Evolutionary conservation across 2,113 vertebrate genomes (phyloP).

Genomic region (Rhea pennata): DNA sequence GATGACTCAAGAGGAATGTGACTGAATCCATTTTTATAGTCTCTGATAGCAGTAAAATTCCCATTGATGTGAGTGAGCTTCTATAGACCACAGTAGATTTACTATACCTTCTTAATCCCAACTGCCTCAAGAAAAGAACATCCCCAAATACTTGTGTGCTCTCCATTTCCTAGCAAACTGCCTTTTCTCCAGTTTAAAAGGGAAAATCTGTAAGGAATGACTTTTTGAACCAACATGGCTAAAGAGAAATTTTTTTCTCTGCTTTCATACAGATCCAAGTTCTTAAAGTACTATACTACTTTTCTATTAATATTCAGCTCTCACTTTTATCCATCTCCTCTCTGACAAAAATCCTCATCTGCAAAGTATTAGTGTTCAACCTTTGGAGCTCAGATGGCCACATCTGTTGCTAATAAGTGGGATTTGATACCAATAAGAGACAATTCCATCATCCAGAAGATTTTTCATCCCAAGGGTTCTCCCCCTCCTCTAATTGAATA

Average conservation of each 20-base stretch:
- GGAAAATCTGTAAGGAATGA: background rate
- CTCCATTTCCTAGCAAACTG: conserved; percentile 30
- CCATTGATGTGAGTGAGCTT: background rate
- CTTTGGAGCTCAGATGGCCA: background rate
- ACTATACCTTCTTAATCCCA: background rate
- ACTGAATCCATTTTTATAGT: background rate
- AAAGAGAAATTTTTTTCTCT: background rate
- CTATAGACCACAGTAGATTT: background rate
- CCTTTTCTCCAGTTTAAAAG: conserved; percentile 4
- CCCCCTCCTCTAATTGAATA: background rate
- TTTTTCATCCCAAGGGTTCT: background rate
- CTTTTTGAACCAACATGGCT: background rate
- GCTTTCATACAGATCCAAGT: conserved; percentile 42
- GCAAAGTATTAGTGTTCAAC: background rate
- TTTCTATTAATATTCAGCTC: background rate
- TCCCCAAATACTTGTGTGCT: background rate
- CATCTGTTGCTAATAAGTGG: background rate
- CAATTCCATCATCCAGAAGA: background rate
- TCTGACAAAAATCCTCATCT: background rate
- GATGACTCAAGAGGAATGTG: background rate
- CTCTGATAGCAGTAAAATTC: background rate
- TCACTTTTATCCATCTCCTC: background rate
- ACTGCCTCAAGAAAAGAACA: background rate
- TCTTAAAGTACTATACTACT: background rate
- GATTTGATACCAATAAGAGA: background rate